These are phyloP conservation scores for Platyura marginata DNA, from an alignment of 1,140 invertebrate species.

Conservation along the genomic window DNA sequence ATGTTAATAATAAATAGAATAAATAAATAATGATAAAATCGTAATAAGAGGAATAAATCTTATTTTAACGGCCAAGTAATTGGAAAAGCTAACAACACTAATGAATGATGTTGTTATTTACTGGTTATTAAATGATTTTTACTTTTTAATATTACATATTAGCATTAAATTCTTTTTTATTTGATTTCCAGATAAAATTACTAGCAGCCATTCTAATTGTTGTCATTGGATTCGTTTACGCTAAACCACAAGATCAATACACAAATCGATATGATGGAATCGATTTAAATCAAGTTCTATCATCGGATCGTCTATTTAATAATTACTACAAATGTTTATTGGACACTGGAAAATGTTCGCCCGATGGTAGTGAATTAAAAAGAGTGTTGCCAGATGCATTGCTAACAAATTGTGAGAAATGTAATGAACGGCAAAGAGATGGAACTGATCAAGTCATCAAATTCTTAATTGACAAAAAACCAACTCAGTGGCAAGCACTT, in stretches of 20 bases:
- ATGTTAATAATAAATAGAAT: too few species aligned
- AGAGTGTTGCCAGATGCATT: conserved; percentile 43
- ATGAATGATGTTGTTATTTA: too few species aligned
- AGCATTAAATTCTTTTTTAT: too few species aligned
- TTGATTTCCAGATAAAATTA: conserved; percentile 9
- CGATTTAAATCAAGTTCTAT: conserved; percentile 44
- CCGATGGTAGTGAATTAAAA: conserved; percentile 51
- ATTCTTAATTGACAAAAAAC: conserved; percentile 33
- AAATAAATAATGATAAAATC: too few species aligned
- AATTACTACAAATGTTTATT: conserved; percentile 49
- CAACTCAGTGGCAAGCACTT: conserved; percentile 32
- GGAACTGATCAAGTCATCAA: conserved; percentile 32
- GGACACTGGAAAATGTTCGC: conserved; percentile 42
- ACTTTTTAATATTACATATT: too few species aligned
- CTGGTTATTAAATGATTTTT: too few species aligned
- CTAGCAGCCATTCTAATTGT: too few species aligned
- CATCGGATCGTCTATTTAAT: conserved; percentile 40
- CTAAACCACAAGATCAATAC: conserved; percentile 32
- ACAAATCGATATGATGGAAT: conserved; percentile 54
- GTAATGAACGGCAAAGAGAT: conserved; percentile 33
- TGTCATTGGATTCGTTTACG: conserved; percentile 18
- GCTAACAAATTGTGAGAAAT: conserved; percentile 38
- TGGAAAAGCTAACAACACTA: too few species aligned
- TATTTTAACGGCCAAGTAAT: too few species aligned
- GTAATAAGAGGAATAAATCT: too few species aligned